Evolutionary conservation across 2,113 vertebrate genomes (phyloP).

Genomic region (Scomber colias): DNA sequence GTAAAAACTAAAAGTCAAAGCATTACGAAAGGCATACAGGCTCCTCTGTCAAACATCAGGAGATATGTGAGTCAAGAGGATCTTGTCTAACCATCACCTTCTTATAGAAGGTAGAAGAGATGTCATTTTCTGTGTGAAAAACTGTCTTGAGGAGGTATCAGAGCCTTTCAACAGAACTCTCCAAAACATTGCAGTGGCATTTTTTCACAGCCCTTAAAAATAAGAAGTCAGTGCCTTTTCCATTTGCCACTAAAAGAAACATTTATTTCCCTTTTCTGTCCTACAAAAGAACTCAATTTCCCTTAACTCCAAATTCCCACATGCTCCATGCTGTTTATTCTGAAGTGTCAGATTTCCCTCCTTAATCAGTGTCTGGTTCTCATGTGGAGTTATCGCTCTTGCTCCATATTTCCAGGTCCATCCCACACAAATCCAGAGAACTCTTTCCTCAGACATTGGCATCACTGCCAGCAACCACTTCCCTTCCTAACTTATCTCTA

Average conservation of each 20-base stretch:
- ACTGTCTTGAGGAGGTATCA: neutral
- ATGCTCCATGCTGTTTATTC: neutral
- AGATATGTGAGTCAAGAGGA: neutral
- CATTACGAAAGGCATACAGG: no score
- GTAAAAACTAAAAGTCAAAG: neutral
- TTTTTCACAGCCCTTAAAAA: conserved; percentile 1
- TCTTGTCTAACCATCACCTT: neutral
- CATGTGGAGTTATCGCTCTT: neutral
- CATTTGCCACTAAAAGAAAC: neutral
- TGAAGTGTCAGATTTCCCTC: neutral
- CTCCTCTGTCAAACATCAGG: neutral
- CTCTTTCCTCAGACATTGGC: neutral
- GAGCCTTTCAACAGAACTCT: neutral
- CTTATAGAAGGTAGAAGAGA: neutral
- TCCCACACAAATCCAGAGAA: neutral
- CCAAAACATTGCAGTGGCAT: neutral
- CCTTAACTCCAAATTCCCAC: conserved; percentile 2
- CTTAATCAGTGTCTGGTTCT: neutral
- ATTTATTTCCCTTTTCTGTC: neutral
- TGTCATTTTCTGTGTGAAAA: neutral
- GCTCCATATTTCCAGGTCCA: neutral
- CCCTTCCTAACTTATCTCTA: conserved; percentile 1
- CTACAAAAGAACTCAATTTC: neutral
- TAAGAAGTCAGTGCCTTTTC: neutral
- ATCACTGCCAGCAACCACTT: conserved; percentile 4